phyloP scores from a whole-genome alignment of 2,888 invertebrate genomes.

The Meliscaeva auricollis region DNA sequence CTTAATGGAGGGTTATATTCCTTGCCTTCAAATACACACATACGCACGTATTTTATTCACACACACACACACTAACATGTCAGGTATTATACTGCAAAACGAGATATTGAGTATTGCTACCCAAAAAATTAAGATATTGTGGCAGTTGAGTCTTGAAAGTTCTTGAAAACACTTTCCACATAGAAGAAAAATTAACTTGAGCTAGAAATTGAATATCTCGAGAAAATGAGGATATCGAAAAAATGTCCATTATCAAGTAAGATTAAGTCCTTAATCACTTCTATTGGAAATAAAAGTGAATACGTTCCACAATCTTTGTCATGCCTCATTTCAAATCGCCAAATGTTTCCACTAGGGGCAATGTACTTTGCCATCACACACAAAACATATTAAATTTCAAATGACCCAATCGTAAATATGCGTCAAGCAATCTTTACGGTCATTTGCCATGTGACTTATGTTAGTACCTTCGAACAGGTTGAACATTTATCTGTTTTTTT shows the following conservation, averaged over 20 bases:
- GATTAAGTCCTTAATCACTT: neutral
- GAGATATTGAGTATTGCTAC: no score
- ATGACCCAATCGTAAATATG: neutral
- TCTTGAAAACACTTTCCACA: no score
- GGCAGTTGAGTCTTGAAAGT: no score
- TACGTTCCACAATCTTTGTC: neutral
- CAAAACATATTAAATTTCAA: neutral
- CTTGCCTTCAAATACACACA: neutral
- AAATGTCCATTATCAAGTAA: neutral
- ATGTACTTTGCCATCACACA: neutral
- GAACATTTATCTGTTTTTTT: neutral
- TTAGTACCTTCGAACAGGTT: neutral
- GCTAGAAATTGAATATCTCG: no score
- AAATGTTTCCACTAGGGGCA: neutral
- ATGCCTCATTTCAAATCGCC: no score
- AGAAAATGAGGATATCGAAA: no score
- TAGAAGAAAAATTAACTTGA: no score
- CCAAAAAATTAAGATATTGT: no score
- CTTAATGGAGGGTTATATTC: conserved; percentile 57
- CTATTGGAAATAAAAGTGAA: neutral
- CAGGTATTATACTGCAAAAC: no score
- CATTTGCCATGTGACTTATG: neutral
- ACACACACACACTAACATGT: neutral
- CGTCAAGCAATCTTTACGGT: neutral
- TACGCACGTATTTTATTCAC: no score